phyloP scores from a whole-genome alignment of 2,113 vertebrate genomes.

The Lagopus muta region DNA sequence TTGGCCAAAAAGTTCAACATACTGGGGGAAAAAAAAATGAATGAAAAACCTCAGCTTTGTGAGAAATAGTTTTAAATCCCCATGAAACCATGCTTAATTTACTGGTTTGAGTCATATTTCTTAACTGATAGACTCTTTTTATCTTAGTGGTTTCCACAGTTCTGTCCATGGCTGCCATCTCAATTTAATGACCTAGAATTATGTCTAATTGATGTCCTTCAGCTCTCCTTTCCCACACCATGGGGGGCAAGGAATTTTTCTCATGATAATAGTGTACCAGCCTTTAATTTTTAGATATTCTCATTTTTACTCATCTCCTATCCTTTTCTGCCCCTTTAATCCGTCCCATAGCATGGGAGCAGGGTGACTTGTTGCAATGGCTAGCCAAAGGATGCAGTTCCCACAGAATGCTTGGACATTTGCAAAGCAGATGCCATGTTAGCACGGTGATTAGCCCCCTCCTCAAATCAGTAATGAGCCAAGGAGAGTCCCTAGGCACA shows the following conservation, averaged over 20 bases:
- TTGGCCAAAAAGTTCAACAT: neutral
- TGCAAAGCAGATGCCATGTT: neutral
- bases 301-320: neutral
- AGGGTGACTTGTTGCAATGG: neutral
- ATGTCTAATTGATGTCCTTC: slow-evolving; percentile 34
- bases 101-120: neutral
- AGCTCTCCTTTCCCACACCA: slow-evolving; percentile 43
- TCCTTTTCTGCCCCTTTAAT: neutral
- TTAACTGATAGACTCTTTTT: neutral
- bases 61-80: slow-evolving; percentile 4
- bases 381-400: neutral
- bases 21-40: neutral
- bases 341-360: neutral
- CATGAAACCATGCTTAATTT: slow-evolving; percentile 33
- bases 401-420: neutral
- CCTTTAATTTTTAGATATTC: neutral
- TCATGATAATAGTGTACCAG: neutral
- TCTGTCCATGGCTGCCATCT: slow-evolving; percentile 42
- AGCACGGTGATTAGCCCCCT: neutral
- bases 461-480: neutral
- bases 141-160: slow-evolving; percentile 49
- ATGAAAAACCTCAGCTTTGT: slow-evolving; percentile 3
- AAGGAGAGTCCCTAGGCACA: neutral
- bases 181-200: slow-evolving; percentile 58
- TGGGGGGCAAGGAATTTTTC: slow-evolving; percentile 34